Base-by-base conservation (phyloP, 35 echinoderm and acorn worm species). In the Holothuria glaberrima region DNA sequence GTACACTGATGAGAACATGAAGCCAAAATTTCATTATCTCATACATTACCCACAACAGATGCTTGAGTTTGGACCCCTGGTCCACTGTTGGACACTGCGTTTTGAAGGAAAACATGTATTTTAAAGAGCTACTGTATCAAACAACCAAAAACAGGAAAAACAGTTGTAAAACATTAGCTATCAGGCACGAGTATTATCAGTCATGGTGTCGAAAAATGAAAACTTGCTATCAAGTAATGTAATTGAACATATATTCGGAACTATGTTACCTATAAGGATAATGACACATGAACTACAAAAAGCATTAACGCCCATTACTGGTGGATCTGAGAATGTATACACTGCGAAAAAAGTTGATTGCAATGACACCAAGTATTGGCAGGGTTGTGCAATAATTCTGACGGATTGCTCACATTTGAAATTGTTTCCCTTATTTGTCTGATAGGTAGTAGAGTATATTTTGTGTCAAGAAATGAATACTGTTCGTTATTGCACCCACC, bases 31-130 rank as follows among this genome's bases (percentile, higher is more conserved):
- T 48, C 89, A 91, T 48, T 91, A 68, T 44, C 13, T 64, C 26
- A 22, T 90, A 20, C 88, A 90, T 90, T 80, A 85, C 58, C 89
- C 89, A 9, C 19, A 46, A n/a, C 63, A 68, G 22, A 48, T 91
- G 12, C 59, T 70, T 48, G 31, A 81, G 24, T 91, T 91, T 90
- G 76, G 56, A 54, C 57, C 89, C n/a, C 59, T 90, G 18, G 58
- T 83, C 59, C 75, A 91, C 32, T 82, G 34, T 48, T 91, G 89
- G 89, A 84, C 89, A 18, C 64, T 91, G 14, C 48, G 79, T 22
- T 91, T 86, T 85, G 90, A 91, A 46, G 90, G 90, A 22, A 91
- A 91, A 91, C 50, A 91, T 82, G 45, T 91, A 85, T 80, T 85
- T 86, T 61, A 86, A 91, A 46, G 44, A 46, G 44, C n/a, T n/a